These are phyloP conservation scores for Sesia apiformis DNA, from an alignment of 2,888 invertebrate species.

Conservation along the genomic window DNA sequence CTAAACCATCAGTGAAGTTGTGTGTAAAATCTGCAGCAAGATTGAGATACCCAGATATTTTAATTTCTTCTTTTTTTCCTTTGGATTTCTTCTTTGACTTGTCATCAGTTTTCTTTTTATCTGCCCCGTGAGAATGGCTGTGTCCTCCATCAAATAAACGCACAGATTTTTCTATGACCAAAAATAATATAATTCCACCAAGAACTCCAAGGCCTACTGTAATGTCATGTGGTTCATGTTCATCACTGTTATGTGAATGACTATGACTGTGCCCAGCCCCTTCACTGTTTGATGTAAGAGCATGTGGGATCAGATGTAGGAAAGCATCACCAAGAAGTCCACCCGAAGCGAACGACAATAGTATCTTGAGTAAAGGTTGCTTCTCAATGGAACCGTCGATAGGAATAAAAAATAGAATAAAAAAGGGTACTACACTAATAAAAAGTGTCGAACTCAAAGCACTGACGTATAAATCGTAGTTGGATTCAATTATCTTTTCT, in stretches of 20 bases:
- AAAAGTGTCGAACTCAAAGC: conserved; percentile 93
- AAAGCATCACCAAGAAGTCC: conserved; percentile 99
- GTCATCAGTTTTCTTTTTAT: conserved; percentile 56
- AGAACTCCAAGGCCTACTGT: conserved; percentile 96
- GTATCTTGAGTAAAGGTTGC: conserved; percentile 89
- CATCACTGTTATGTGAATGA: conserved; percentile 67
- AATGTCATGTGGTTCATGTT: conserved; percentile 81
- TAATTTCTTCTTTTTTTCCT: conserved; percentile 59
- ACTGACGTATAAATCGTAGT: conserved; percentile 80
- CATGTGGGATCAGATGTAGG: conserved; percentile 98
- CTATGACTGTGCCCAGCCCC: conserved; percentile 67
- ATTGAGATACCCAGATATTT: conserved; percentile 89
- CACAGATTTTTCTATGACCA: conserved; percentile 94
- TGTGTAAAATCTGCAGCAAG: conserved; percentile 98
- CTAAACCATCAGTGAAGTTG: conserved; percentile 99
- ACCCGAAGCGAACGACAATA: conserved; percentile 95
- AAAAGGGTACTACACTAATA: conserved; percentile 95
- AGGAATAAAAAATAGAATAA: conserved; percentile 94
- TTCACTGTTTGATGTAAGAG: conserved; percentile 66
- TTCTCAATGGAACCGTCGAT: conserved; percentile 89
- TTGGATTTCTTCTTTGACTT: conserved; percentile 48
- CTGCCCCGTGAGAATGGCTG: conserved; percentile 80
- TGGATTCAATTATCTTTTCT: conserved; percentile 28
- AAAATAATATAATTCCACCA: conserved; percentile 92
- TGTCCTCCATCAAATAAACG: conserved; percentile 89